Evolutionary conservation across 2,113 vertebrate species (phyloP).

Genomic region (Diphyllodes magnificus): DNA sequence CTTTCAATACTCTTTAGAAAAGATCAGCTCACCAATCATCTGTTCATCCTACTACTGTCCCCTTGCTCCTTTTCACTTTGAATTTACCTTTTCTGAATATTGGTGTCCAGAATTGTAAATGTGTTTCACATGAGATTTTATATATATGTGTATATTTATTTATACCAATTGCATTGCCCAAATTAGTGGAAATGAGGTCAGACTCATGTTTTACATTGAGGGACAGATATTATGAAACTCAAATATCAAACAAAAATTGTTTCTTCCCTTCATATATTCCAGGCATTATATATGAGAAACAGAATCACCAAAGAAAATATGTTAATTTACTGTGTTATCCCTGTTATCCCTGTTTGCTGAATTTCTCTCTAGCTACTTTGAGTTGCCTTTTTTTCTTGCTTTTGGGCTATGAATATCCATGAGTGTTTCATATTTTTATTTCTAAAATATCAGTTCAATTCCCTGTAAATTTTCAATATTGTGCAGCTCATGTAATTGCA

Average conservation of each 20-base stretch:
- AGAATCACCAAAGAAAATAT: not conserved
- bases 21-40: not conserved
- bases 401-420: not conserved
- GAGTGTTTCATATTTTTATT: not conserved
- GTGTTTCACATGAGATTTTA: not conserved
- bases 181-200: not conserved
- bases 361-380: not conserved
- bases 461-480: constrained; percentile 24
- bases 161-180: not conserved
- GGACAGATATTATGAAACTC: not conserved
- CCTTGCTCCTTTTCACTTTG: not conserved
- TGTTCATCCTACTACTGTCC: not conserved
- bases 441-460: constrained; percentile 35
- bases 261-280: not conserved
- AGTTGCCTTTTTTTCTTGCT: not conserved
- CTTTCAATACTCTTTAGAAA: not conserved
- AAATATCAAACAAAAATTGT: not conserved
- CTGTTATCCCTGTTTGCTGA: not conserved
- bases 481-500: constrained; percentile 7
- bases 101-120: not conserved
- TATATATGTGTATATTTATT: not conserved
- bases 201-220: not conserved
- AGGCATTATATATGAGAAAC: not conserved
- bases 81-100: not conserved
- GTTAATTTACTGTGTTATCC: not conserved